phyloP scores from a whole-genome alignment of 2,888 invertebrate genomes.

The Punctoribates punctum region DNA sequence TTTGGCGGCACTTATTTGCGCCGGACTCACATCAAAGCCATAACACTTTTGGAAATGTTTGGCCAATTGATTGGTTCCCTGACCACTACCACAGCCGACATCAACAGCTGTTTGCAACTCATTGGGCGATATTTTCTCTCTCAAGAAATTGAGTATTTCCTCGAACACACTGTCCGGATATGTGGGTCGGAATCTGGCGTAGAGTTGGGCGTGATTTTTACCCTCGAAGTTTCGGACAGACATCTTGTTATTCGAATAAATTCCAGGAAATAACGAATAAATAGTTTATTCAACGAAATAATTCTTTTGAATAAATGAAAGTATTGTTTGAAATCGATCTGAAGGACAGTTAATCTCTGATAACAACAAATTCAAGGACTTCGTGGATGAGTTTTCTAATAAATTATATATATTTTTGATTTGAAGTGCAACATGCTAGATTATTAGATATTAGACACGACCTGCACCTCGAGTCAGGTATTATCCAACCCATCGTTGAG shows the following conservation, averaged over 20 bases:
- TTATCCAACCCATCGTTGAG: conserved; percentile 33
- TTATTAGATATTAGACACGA: conserved; percentile 38
- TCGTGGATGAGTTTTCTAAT: too few relatives aligned
- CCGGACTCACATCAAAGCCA: conserved; percentile 55
- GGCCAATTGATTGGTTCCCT: conserved; percentile 55
- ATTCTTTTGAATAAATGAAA: too few relatives aligned
- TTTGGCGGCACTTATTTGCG: conserved; percentile 54
- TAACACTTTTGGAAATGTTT: conserved; percentile 55
- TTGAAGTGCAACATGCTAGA: too few relatives aligned
- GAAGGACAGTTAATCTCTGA: too few relatives aligned
- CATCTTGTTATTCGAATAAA: background rate
- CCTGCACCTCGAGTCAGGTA: conserved; percentile 35
- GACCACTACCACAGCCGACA: conserved; percentile 58
- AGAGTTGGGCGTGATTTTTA: conserved; percentile 14
- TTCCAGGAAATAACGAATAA: too few relatives aligned
- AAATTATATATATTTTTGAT: too few relatives aligned
- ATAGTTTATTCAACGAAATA: too few relatives aligned
- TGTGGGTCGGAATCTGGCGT: conserved; percentile 30
- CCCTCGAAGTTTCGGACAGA: conserved; percentile 17
- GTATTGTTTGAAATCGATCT: too few relatives aligned
- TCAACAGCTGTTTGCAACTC: conserved; percentile 54
- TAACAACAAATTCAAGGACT: too few relatives aligned
- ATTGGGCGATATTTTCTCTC: conserved; percentile 38
- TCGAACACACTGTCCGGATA: conserved; percentile 37
- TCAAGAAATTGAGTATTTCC: conserved; percentile 37